Evolutionary conservation across 2,888 invertebrate species (phyloP).

Genomic region (Cylloceria caligata): DNA sequence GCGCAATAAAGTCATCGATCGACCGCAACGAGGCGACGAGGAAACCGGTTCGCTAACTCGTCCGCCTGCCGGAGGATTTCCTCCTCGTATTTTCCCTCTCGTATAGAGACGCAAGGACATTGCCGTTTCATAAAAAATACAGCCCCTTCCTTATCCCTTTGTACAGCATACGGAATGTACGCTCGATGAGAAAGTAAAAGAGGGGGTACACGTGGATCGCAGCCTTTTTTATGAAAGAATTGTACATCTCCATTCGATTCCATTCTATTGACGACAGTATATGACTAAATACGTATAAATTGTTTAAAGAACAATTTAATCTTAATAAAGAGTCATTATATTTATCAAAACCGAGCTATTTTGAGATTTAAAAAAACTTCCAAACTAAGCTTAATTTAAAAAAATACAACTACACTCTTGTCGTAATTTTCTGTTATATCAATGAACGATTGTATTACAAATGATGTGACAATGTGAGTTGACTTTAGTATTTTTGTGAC

Average conservation of each 20-base stretch:
- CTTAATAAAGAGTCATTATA: neutral
- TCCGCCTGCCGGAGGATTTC: conserved; percentile 43
- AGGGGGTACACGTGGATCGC: neutral
- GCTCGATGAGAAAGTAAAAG: conserved; percentile 26
- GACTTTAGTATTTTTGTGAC: no score
- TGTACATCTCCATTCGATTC: neutral
- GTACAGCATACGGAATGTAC: conserved; percentile 10
- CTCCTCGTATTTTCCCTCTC: conserved; percentile 44
- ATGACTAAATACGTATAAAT: neutral
- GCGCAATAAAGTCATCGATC: conserved; percentile 68
- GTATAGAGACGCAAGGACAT: conserved; percentile 32
- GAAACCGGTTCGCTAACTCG: conserved; percentile 61
- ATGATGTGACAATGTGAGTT: no score
- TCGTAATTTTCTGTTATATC: no score
- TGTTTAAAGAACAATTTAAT: neutral
- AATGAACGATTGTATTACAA: no score
- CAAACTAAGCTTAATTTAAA: no score
- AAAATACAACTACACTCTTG: no score
- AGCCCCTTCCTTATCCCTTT: conserved; percentile 13
- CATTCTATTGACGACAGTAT: neutral
- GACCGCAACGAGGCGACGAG: conserved; percentile 68
- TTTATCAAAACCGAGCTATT: no score
- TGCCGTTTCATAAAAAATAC: conserved; percentile 48
- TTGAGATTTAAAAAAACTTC: no score
- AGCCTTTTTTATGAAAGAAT: conserved; percentile 9